Evolutionary conservation across 2,888 invertebrate species (phyloP), one percentile per base, ranked within the genome.

Genomic region (Meiosimyza platycephala): DNA sequence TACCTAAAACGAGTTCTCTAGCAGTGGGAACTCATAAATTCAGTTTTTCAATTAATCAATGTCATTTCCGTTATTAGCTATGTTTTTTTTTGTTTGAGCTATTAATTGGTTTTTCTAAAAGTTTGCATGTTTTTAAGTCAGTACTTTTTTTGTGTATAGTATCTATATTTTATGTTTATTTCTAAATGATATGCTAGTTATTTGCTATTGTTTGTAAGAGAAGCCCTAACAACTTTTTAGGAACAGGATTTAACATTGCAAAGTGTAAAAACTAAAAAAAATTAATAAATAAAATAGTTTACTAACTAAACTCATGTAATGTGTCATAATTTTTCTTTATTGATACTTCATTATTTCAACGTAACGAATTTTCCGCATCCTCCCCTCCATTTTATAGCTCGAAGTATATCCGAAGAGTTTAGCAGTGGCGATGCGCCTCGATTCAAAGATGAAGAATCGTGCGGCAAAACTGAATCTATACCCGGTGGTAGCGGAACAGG

Each of bases 361-460:
- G 9, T 40, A 40, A 40, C 9, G 9, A 57, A 47, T 68, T 71
- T 63, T 72, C 18, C 68, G 33, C 22, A 63, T 64, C 71, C 18
- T n/a, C 22, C 33, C 6, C 12, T 13, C 16, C 40, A 33, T 9
- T 22, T 74, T 87, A 72, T 90, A 96, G 96, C 96, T 83, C 93
- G 96, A 87, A 97, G 96, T 90, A 95, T 97, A 88, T 97, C 97
- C 85, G 98, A 98, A 89, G 98, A 98, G 89, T 97, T 97, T 90
- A 96, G 96, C 88, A 96, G 96, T 88, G 95, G 94, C 80, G 95
- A 95, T 87, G 90, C 90, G 77, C 88, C 90, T 70, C 90, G 90
- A 79, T 89, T 89, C 82, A 90, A 91, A 79, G 92, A 92, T 79
- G 89, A 89, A 79, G 92, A 92, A 77, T 82, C 85, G 16, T 81